phyloP scores from a whole-genome alignment of 1,140 invertebrate genomes.

The Pogonus chalceus region DNA sequence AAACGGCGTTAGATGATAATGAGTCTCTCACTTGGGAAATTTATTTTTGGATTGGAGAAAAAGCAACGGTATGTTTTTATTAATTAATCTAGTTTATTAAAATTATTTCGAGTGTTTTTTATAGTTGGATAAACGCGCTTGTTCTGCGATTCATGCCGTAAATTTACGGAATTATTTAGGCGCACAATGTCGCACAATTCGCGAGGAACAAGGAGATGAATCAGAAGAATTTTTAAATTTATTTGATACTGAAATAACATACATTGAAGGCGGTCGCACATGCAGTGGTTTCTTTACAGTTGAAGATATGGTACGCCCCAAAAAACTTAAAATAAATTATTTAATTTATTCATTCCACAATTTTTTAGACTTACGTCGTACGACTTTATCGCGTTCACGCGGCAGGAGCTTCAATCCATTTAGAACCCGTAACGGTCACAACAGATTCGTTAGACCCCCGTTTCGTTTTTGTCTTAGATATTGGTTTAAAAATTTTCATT shows the following conservation, averaged over 20 bases:
- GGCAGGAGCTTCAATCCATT: slow-evolving; percentile 76
- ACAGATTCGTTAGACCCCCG: slow-evolving; percentile 72
- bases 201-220: slow-evolving; percentile 96
- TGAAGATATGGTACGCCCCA: slow-evolving; percentile 79
- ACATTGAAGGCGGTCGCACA: slow-evolving; percentile 94
- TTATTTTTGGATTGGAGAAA: slow-evolving; percentile 97
- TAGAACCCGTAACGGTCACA: slow-evolving; percentile 76
- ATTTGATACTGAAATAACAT: slow-evolving; percentile 87
- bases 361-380: slow-evolving; percentile 61
- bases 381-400: slow-evolving; percentile 85
- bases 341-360: too few relatives aligned
- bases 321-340: too few relatives aligned
- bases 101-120: slow-evolving; percentile 15
- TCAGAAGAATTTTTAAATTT: slow-evolving; percentile 89
- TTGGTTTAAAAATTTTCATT: slow-evolving; percentile 76
- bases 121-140: slow-evolving; percentile 93
- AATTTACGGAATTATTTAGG: slow-evolving; percentile 94
- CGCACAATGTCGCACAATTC: slow-evolving; percentile 89
- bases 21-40: slow-evolving; percentile 88
- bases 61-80: slow-evolving; percentile 66
- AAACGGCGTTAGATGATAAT: slow-evolving; percentile 79
- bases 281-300: slow-evolving; percentile 96
- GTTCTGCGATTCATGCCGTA: slow-evolving; percentile 97
- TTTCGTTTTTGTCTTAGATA: slow-evolving; percentile 89
- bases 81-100: slow-evolving; percentile 2